Evolutionary conservation across 1,140 invertebrate species (phyloP).

Genomic region (Drosophila watanabei): DNA sequence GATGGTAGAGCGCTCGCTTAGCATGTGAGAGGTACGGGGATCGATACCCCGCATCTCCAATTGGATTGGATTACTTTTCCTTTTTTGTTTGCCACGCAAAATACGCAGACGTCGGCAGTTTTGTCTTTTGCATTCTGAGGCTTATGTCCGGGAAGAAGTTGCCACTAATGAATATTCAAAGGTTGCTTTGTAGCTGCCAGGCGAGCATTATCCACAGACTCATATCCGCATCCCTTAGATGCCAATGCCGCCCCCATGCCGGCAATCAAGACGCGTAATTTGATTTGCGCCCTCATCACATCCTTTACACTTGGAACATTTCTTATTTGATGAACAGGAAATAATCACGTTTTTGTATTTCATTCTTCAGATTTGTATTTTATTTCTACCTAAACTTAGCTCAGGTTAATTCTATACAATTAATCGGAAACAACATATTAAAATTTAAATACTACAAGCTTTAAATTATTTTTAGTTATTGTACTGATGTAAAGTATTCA

Average conservation of each 20-base stretch:
- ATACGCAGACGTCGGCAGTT: constrained; percentile 78
- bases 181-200: constrained; percentile 72
- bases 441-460: not conserved
- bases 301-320: not conserved
- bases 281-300: constrained; percentile 63
- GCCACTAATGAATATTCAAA: constrained; percentile 82
- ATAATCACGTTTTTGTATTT: not conserved
- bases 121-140: constrained; percentile 49
- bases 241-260: constrained; percentile 60
- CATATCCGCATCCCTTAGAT: constrained; percentile 21
- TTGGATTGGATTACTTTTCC: constrained; percentile 49
- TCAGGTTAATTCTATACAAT: not conserved
- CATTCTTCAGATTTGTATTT: not conserved
- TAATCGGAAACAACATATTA: rapidly evolving
- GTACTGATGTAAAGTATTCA: too few species aligned
- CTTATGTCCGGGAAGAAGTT: constrained; percentile 54
- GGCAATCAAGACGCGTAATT: constrained; percentile 82
- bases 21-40: constrained; percentile 94
- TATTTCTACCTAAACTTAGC: not conserved
- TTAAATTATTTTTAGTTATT: not conserved
- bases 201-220: constrained; percentile 44
- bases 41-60: constrained; percentile 90
- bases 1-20: constrained; percentile 94
- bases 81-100: constrained; percentile 48
- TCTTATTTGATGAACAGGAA: not conserved